Percentiles rank a stretch among this genome's conserved stretches.
Evolutionary conservation across 2,888 invertebrate species (phyloP).

Genomic region (Deilephila elpenor): DNA sequence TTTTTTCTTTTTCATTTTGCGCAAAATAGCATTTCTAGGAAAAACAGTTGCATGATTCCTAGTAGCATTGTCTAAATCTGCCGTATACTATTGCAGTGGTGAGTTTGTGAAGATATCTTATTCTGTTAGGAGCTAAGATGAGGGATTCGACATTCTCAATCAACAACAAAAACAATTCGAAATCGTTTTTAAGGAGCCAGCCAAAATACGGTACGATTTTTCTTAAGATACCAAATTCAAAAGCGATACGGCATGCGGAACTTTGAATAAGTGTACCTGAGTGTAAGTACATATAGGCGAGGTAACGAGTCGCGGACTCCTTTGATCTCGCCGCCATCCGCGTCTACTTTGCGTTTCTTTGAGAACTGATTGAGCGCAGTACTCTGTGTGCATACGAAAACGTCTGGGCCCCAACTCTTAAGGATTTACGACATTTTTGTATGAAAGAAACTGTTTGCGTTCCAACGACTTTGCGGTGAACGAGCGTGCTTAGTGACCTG

Average conservation of each 20-base stretch:
- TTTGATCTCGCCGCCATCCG: slow-evolving; percentile 70
- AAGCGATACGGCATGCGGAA: slow-evolving; percentile 13
- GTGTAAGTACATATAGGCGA: slow-evolving; percentile 45
- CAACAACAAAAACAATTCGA: neutral
- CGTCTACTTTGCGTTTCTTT: slow-evolving; percentile 73
- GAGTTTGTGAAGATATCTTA: no score
- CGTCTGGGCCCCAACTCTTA: slow-evolving; percentile 59
- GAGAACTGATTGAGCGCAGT: slow-evolving; percentile 80
- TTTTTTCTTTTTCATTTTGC: no score
- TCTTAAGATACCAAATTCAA: slow-evolving; percentile 22
- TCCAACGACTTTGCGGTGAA: slow-evolving; percentile 41
- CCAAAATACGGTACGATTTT: neutral
- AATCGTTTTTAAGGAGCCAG: neutral
- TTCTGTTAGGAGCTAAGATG: no score
- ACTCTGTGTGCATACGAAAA: slow-evolving; percentile 79
- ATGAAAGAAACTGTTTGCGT: slow-evolving; percentile 62
- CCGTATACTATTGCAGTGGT: no score
- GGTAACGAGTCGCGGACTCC: slow-evolving; percentile 59
- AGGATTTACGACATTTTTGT: slow-evolving; percentile 66
- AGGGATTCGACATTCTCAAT: neutral
- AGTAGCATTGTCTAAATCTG: no score
- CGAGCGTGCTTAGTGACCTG: slow-evolving; percentile 19
- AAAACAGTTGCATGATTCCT: no score
- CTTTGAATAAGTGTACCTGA: slow-evolving; percentile 35
- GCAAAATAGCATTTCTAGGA: no score